phyloP scores from a whole-genome alignment of 2,888 invertebrate genomes.

The Anaspis maculata region DNA sequence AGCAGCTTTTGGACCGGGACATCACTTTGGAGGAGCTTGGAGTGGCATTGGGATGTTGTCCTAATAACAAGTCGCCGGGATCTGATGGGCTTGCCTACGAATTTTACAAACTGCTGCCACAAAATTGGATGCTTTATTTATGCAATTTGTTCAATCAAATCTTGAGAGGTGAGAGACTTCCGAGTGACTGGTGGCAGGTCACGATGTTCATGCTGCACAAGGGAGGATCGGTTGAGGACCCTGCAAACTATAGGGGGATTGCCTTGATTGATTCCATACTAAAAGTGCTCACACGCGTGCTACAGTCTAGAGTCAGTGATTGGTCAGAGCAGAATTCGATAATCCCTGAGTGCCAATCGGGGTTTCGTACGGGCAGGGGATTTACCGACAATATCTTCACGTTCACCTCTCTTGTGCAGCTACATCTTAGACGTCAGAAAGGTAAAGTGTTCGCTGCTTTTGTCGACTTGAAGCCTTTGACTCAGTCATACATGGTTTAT shows the following conservation, averaged over 20 bases:
- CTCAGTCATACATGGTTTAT: neutral
- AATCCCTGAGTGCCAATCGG: neutral
- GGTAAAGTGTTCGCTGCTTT: neutral
- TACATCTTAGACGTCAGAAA: neutral
- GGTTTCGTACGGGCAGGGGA: neutral
- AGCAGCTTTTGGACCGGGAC: no score
- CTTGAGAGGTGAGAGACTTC: neutral
- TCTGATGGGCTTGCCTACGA: neutral
- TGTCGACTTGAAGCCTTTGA: neutral
- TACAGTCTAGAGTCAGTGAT: neutral
- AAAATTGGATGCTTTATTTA: neutral
- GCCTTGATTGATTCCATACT: neutral
- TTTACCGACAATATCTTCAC: neutral
- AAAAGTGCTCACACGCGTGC: neutral
- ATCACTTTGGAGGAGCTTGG: no score
- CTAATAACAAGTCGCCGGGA: no score
- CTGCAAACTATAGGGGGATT: neutral
- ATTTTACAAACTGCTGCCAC: neutral
- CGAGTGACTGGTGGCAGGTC: neutral
- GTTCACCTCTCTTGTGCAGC: neutral
- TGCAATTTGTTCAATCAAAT: neutral
- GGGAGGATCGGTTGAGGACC: neutral
- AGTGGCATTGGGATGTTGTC: no score
- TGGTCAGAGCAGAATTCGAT: neutral
- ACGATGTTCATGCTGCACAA: neutral